Base-by-base conservation (phyloP, 2,888 invertebrate species). In the Keiferia lycopersicella region DNA sequence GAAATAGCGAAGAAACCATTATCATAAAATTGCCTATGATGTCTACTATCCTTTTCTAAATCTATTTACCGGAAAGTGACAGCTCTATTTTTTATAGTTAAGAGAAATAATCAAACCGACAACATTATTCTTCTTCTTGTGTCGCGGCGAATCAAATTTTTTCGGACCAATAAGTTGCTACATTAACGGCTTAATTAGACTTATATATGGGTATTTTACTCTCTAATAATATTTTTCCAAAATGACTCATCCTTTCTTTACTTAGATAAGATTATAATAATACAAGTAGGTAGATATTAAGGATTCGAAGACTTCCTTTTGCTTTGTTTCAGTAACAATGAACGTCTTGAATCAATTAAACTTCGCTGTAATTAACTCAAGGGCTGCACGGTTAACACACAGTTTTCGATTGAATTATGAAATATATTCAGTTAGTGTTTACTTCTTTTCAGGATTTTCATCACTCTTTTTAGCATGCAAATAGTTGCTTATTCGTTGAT, bases 311-410 rank as follows among this genome's bases (percentile, higher is more conserved):
- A 16, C 56, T 56, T 56, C 39, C 18, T 39, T 10, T 41, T 16
- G 39, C 58, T 38, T 58, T 22, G 39, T 58, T 58, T 56, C 14
- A n/a, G 30, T 56, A 56, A 56, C 56, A 56, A 56, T 56, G 56
- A 56, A 56, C 26, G 12, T 16, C 14, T 56, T 26, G 56, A 22
- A 56, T n/a, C 16, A 56, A 56, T 56, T 56, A 56, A 14, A 30
- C 16, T 56, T 56, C 10, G 56, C 22, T 56, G 56, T 56, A 30
- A 30, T 56, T 26, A 56, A 56, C 26, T 56, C 56, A 56, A 56
- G 56, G 56, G 56, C 56, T 30, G 1, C 56, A 7, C 56, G 56
- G 34, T 56, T 56, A 50, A 56, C 56, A 30, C 56, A 30, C 56
- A 11, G 56, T 56, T 56, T 51, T 56, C 56, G 26, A n/a, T 26